Percentiles rank a stretch among this genome's conserved stretches.
Conservation (phyloP, 2,888 invertebrate species). For the Gisinianus flammeolus region DNA sequence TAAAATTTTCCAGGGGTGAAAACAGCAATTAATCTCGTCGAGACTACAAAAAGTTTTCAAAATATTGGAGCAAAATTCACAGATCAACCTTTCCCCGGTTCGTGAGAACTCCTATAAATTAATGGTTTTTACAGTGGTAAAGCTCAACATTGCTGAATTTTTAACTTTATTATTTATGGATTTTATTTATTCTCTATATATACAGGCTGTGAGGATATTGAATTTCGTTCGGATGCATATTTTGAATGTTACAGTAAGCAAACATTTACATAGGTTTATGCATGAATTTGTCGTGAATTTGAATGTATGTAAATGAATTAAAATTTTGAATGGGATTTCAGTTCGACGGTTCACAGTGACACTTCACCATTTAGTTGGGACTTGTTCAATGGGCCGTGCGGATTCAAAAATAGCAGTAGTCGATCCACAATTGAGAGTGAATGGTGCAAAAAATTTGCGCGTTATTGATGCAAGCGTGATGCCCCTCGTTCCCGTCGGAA, state of each 20-base stretch:
- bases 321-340: neutral
- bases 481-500: neutral
- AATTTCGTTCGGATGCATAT: conserved; percentile 49
- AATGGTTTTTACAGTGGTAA: too few relatives aligned
- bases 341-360: conserved; percentile 48
- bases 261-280: too few relatives aligned
- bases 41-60: conserved; percentile 48
- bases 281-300: too few relatives aligned
- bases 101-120: too few relatives aligned
- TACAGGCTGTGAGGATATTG: conserved; percentile 48
- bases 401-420: neutral
- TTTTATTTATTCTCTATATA: too few relatives aligned
- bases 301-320: too few relatives aligned
- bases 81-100: conserved; percentile 41
- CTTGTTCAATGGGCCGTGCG: conserved; percentile 46
- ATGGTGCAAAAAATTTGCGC: conserved; percentile 51
- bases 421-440: conserved; percentile 43
- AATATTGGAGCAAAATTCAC: conserved; percentile 43
- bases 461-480: conserved; percentile 21
- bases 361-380: conserved; percentile 51
- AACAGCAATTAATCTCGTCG: conserved; percentile 42
- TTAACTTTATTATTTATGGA: too few relatives aligned
- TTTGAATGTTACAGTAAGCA: conserved; percentile 53
- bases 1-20: conserved; percentile 42
- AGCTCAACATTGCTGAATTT: too few relatives aligned